Base-by-base conservation (phyloP, 2,888 invertebrate genomes). In the Chaetogeoica ovagalla region DNA sequence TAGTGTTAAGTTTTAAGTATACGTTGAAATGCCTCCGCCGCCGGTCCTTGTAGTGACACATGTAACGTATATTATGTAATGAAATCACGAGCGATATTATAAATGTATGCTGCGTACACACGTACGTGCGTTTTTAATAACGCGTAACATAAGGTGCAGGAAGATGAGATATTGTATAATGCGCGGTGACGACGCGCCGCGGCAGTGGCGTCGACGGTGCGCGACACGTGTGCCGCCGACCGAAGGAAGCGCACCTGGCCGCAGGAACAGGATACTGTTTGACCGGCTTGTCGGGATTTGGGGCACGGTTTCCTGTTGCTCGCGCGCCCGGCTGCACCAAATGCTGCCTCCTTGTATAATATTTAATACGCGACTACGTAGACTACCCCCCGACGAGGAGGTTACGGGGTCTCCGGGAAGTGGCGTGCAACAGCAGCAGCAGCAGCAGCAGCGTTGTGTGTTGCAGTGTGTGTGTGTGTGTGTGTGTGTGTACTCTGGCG, bases 231-330 rank as follows among this genome's bases (percentile, higher is more conserved):
- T 79, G 77, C 69, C 30, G 77, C 69, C 30, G 2, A 30, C 30
- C 23, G 63, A 39, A 63, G 77, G 70, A 79, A 55, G 70, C 65
- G 77, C 77, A 79, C 77, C 77, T 79, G 77, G 77, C 70, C 70
- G 77, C 77, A 79, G 77, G 77, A 79, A 79, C 77, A 79, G 77
- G 77, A 79, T 79, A 79, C 77, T 55, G 70, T 79, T 79, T 79
- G 77, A 79, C 77, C 77, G 77, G 77, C 70, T 79, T 70, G 70
- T 70, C 17, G 77, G 77, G 77, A 79, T 79, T 79, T 70, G 70
- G 77, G 77, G 77, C 77, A 79, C 70, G 77, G 77, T 71, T 79
- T 79, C 77, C 77, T 79, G 77, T 79, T 79, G 77, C 70, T 77
- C 66, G 21, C 43, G n/a, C 30, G 30, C 30, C n/a, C n/a, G 30